phyloP scores from a whole-genome alignment of 2,797 vertebrate genomes.

The Periparus ater region DNA sequence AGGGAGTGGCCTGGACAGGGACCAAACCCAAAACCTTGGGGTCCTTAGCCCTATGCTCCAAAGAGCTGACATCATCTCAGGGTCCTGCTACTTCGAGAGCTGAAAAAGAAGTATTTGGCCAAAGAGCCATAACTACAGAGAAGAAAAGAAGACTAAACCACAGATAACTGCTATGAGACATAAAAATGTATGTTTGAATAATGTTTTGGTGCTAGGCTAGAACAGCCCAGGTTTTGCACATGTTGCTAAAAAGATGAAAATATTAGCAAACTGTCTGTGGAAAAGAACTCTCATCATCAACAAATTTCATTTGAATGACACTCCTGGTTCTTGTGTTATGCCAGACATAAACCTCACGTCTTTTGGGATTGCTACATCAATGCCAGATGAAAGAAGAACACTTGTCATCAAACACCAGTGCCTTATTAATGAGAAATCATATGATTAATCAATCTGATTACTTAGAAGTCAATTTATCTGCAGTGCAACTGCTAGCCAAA shows the following conservation, averaged over 20 bases:
- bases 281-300: neutral
- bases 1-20: neutral
- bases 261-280: neutral
- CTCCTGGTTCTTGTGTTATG: neutral
- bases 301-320: neutral
- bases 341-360: neutral
- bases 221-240: neutral
- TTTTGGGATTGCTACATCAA: neutral
- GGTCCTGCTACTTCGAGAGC: neutral
- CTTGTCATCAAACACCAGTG: neutral
- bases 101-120: neutral
- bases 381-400: neutral
- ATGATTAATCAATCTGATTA: constrained; percentile 41
- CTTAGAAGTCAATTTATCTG: constrained; percentile 30
- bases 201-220: neutral
- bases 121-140: neutral
- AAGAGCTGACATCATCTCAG: neutral
- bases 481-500: constrained; percentile 14
- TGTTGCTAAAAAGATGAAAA: neutral
- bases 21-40: neutral
- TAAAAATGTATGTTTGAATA: neutral
- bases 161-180: neutral
- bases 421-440: constrained; percentile 10
- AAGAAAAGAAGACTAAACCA: neutral
- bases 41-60: neutral